Conservation (phyloP, 2,888 invertebrate genomes). For the Apodemia zela region DNA sequence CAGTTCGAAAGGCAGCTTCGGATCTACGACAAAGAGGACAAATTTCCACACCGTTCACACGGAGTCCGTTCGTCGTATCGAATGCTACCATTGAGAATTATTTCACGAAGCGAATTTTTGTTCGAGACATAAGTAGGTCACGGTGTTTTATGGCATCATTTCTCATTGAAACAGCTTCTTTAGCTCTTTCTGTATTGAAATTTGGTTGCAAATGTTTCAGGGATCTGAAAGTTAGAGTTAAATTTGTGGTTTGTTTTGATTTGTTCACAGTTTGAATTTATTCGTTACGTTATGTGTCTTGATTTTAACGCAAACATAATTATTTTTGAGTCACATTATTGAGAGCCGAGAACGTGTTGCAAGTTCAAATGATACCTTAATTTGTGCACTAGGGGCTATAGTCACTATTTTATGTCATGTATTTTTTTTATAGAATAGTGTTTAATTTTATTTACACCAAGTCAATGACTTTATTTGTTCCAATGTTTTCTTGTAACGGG, state of each 20-base stretch:
- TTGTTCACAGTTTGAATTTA: background rate
- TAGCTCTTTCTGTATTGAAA: slow-evolving; percentile 36
- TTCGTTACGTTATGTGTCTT: background rate
- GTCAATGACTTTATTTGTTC: too few species aligned
- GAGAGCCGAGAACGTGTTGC: too few species aligned
- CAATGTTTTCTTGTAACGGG: too few species aligned
- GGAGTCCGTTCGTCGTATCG: slow-evolving; percentile 44
- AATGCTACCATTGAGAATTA: slow-evolving; percentile 56
- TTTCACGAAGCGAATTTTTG: slow-evolving; percentile 57
- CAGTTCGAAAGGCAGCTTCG: slow-evolving; percentile 42
- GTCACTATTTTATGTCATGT: too few species aligned
- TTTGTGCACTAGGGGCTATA: too few species aligned
- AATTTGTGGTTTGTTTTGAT: slow-evolving; percentile 2
- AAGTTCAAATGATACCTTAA: too few species aligned
- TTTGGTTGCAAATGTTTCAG: slow-evolving; percentile 21
- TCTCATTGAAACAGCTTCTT: slow-evolving; percentile 38
- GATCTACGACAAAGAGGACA: slow-evolving; percentile 49
- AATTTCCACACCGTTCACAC: slow-evolving; percentile 56
- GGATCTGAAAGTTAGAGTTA: slow-evolving; percentile 15
- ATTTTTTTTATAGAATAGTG: too few species aligned
- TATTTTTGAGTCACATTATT: background rate
- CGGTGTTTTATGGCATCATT: slow-evolving; percentile 52
- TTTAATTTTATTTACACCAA: too few species aligned
- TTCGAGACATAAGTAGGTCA: slow-evolving; percentile 62
- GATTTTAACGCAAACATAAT: slow-evolving; percentile 15